Base-by-base conservation (phyloP, 2,797 vertebrate genomes). In the Aplochiton taeniatus region DNA sequence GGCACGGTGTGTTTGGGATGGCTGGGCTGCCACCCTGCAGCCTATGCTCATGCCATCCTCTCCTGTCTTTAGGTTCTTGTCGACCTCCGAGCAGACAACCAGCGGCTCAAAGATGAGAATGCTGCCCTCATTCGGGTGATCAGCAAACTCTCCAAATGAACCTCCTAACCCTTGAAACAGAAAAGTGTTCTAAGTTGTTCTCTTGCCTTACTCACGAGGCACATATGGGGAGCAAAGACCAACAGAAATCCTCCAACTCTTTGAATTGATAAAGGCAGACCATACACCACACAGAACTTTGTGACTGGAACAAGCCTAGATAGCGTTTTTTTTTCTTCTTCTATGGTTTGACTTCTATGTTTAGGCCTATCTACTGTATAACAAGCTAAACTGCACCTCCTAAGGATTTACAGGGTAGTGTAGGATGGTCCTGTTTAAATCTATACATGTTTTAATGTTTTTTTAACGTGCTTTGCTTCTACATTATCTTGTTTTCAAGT, bases 21-120 rank as follows among this genome's bases (percentile, higher is more conserved):
- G 11, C 52, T 4, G 18, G 18, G 16, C 3, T 10, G 50, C 8
- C 13, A 8, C 0, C 0, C n/a, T 19, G 11, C 10, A n/a, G 4
- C 13, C 41, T 42, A 43, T 49, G 41, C 11, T 48, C 12, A n/a
- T 55, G 50, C 16, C 8, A 8, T 10, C 47, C 4, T 4, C 9
- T 51, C 41, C 7, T 51, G 11, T 63, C 57, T 8, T 0, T 51
- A 93, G 91, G 87, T 92, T 77, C 76, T 96, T 67, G 92, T 91
- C 0, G 93, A 96, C 72, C 89, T 97, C 64, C 90, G 87, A 58
- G 89, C 94, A 0, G 95, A 97, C 87, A 96, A 97, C 92, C 94
- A 96, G 89, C 87, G 95, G 62, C 92, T 97, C 61, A 96, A 96
- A 80, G 95, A 97, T 1, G 95, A 96, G 82, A 97, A 96, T 0